A percentile compares a stretch with the other conserved stretches of the same genome.
phyloP scores from a whole-genome alignment of 2,113 vertebrate genomes.

The Sander lucioperca region DNA sequence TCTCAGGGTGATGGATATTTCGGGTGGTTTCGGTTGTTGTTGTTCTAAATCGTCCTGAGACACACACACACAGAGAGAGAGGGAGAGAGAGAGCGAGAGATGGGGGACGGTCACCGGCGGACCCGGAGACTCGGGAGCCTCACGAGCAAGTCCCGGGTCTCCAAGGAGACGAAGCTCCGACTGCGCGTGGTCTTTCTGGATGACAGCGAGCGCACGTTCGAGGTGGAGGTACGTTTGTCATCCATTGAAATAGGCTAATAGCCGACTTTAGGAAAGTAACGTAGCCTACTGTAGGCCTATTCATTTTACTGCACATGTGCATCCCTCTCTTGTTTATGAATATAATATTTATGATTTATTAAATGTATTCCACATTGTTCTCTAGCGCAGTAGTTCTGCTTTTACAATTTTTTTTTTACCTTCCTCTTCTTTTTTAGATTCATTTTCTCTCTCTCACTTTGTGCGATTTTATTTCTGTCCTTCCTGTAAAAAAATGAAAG shows the following conservation, averaged over 20 bases:
- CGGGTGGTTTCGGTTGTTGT: not conserved
- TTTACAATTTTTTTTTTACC: no score
- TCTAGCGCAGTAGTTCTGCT: no score
- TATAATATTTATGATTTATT: not conserved
- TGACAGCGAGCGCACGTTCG: constrained; percentile 84
- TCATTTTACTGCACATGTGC: not conserved
- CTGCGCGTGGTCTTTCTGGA: constrained; percentile 84
- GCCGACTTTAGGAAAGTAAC: no score
- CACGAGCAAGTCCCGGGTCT: constrained; percentile 49
- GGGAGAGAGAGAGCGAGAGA: not conserved
- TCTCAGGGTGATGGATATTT: constrained; percentile 3
- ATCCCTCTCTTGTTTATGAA: not conserved
- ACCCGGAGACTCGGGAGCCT: constrained; percentile 61
- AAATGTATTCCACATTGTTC: not conserved
- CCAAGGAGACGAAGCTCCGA: constrained; percentile 76
- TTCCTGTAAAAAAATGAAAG: no score
- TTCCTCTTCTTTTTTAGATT: not conserved
- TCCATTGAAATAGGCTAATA: no score
- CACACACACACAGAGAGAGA: no score
- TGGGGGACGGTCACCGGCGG: constrained; percentile 55
- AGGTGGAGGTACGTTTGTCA: constrained; percentile 81
- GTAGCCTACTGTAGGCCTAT: no score
- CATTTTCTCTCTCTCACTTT: not conserved
- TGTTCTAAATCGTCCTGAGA: constrained; percentile 10
- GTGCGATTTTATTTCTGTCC: not conserved